These are phyloP conservation scores for Zeus faber DNA, from an alignment of 2,113 vertebrate species.

Conservation along the genomic window DNA sequence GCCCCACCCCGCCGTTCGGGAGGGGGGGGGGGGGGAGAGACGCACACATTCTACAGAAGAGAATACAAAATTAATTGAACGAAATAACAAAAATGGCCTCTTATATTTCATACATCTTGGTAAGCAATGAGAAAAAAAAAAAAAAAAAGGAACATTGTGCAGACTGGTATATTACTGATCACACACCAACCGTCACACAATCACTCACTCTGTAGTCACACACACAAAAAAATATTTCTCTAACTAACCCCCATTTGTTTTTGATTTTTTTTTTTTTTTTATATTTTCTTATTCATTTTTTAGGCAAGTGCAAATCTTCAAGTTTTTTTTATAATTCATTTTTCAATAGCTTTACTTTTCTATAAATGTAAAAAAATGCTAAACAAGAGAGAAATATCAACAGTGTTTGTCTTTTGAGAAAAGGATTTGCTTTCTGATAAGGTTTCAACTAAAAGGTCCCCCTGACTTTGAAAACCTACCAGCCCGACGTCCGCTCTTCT, in stretches of 20 bases:
- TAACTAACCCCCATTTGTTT: slow-evolving; percentile 65
- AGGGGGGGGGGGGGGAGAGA: slow-evolving; percentile 29
- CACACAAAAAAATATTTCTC: slow-evolving; percentile 76
- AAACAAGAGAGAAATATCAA: slow-evolving; percentile 76
- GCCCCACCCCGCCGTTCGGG: slow-evolving; percentile 38
- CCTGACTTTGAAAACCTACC: slow-evolving; percentile 63
- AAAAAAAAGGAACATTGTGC: slow-evolving; percentile 66
- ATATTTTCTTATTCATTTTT: slow-evolving; percentile 72
- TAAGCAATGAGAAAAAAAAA: slow-evolving; percentile 63
- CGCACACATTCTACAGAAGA: slow-evolving; percentile 46
- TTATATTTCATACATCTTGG: slow-evolving; percentile 75
- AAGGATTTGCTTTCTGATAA: slow-evolving; percentile 78
- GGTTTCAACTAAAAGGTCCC: slow-evolving; percentile 73
- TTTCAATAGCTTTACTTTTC: slow-evolving; percentile 81
- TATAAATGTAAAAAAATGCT: slow-evolving; percentile 76
- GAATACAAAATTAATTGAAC: slow-evolving; percentile 63
- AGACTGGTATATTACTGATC: slow-evolving; percentile 71
- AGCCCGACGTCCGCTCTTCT: too few species aligned
- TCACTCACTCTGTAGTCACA: slow-evolving; percentile 38
- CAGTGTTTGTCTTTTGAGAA: slow-evolving; percentile 81
- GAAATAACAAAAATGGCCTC: slow-evolving; percentile 71
- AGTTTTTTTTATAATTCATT: slow-evolving; percentile 79
- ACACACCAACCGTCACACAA: slow-evolving; percentile 48
- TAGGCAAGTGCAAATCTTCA: slow-evolving; percentile 88
- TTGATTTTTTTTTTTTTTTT: slow-evolving; percentile 68